These are phyloP conservation scores for Oncorhynchus masou DNA, from an alignment of 2,113 vertebrate species.

Conservation along the genomic window DNA sequence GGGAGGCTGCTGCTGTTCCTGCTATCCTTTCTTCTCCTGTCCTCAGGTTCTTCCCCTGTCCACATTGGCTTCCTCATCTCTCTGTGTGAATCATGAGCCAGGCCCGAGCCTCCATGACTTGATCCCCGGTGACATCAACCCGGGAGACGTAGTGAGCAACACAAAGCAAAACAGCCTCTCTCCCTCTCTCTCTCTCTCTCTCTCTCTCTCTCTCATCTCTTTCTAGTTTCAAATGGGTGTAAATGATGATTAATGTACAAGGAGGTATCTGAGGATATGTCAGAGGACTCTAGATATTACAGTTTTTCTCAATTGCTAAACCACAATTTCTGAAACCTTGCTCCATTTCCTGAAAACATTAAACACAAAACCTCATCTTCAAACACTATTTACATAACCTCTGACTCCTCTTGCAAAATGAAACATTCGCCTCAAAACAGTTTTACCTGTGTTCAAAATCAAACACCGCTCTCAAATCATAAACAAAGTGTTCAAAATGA, in stretches of 20 bases:
- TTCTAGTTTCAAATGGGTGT: slow-evolving; percentile 64
- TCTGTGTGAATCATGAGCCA: slow-evolving; percentile 65
- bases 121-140: slow-evolving; percentile 66
- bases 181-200: no score
- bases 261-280: slow-evolving; percentile 57
- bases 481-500: no score
- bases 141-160: slow-evolving; percentile 39
- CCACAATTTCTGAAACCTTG: no score
- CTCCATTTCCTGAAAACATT: no score
- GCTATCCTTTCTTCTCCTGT: slow-evolving; percentile 3
- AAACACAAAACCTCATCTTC: no score
- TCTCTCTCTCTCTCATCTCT: background rate
- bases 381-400: no score
- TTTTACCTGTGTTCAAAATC: no score
- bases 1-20: slow-evolving; percentile 37
- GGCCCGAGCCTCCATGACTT: slow-evolving; percentile 56
- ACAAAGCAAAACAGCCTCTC: slow-evolving; percentile 50
- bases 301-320: no score
- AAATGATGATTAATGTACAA: slow-evolving; percentile 61
- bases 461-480: no score
- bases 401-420: no score
- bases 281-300: slow-evolving; percentile 30
- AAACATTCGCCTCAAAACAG: no score
- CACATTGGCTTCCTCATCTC: slow-evolving; percentile 40
- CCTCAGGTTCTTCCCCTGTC: slow-evolving; percentile 39